Percentiles rank a stretch among this genome's conserved stretches.
Evolutionary conservation across 64 coral and sea anemone species (phyloP).

Genomic region (Acropora tenuis): DNA sequence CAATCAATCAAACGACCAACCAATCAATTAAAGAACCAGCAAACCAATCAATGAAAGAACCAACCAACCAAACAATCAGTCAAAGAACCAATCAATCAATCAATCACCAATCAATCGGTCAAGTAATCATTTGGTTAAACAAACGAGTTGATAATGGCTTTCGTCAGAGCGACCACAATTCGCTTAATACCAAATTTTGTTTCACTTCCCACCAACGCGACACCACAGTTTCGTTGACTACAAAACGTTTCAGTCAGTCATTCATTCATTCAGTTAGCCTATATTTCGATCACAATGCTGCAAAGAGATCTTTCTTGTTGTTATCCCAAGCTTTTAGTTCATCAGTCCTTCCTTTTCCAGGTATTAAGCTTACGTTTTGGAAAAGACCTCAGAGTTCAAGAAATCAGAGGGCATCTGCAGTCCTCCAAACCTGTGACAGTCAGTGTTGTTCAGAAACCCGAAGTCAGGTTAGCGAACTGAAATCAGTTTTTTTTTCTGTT

Average conservation of each 20-base stretch:
- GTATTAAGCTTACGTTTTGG: conserved; percentile 87
- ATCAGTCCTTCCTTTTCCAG: conserved; percentile 30
- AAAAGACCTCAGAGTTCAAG: conserved; percentile 85
- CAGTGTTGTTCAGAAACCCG: conserved; percentile 92
- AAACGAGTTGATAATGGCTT: no score
- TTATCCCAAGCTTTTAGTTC: neutral
- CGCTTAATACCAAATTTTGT: no score
- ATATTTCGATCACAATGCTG: neutral
- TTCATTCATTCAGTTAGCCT: neutral
- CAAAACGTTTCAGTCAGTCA: no score
- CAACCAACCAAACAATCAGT: neutral
- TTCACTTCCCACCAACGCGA: no score
- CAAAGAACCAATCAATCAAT: neutral
- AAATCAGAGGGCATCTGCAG: conserved; percentile 85
- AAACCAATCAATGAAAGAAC: neutral
- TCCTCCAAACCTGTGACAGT: conserved; percentile 91
- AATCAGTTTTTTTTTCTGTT: no score
- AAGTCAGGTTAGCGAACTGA: conserved; percentile 77
- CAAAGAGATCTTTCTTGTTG: neutral
- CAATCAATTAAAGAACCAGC: neutral
- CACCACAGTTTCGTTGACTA: no score
- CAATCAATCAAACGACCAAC: neutral
- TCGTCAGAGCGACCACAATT: no score
- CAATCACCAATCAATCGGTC: neutral
- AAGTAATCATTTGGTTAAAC: neutral